These are phyloP conservation scores for Myopa tessellatipennis DNA, from an alignment of 2,888 invertebrate genomes.

Conservation along the genomic window DNA sequence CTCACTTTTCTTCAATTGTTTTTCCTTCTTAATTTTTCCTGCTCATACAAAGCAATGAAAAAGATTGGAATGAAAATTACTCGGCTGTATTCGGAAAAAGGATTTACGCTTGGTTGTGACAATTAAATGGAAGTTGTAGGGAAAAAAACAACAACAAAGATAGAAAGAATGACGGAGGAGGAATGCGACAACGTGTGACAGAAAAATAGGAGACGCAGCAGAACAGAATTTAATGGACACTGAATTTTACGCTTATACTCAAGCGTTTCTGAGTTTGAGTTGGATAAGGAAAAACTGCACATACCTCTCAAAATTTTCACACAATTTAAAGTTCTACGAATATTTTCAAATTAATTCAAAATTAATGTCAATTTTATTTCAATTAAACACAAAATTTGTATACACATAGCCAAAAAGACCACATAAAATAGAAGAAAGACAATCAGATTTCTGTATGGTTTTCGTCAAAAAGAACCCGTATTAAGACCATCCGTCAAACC, in stretches of 20 bases:
- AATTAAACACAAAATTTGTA: no score
- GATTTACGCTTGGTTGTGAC: conserved; percentile 34
- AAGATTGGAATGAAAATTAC: conserved; percentile 33
- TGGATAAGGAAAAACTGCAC: no score
- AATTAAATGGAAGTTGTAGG: conserved; percentile 27
- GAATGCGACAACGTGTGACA: neutral
- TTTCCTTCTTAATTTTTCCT: conserved; percentile 3
- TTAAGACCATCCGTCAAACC: no score
- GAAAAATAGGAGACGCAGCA: neutral
- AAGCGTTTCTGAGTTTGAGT: no score
- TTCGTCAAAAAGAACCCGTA: no score
- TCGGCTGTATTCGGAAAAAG: conserved; percentile 17
- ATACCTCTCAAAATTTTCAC: no score
- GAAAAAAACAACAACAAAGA: neutral
- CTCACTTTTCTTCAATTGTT: neutral
- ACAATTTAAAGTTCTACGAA: no score
- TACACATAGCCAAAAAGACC: no score
- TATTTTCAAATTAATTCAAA: no score
- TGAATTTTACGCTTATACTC: neutral
- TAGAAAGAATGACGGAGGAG: neutral
- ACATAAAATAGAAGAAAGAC: no score
- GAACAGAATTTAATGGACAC: conserved; percentile 14
- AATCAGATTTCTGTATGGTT: no score
- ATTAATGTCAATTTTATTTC: no score
- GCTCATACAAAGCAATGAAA: conserved; percentile 21